Conservation (phyloP, 2,797 vertebrate species). For the Eptatretus atami region DNA sequence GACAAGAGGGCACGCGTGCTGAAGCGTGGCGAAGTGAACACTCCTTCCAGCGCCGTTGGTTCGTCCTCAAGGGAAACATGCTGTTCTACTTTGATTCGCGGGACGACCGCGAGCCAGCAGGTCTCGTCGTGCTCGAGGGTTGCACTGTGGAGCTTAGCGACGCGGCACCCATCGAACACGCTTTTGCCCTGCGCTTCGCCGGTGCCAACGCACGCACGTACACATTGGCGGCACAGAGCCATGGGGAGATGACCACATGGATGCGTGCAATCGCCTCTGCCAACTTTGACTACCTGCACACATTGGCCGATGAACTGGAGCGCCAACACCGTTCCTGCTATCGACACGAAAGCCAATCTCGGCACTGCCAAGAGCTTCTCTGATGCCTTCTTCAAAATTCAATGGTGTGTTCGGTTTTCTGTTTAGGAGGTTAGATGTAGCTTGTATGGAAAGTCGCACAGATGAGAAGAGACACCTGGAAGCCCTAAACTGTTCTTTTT, state of each 20-base stretch:
- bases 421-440: no score
- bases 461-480: no score
- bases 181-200: constrained; percentile 41
- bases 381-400: no score
- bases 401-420: no score
- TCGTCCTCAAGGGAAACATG: constrained; percentile 58
- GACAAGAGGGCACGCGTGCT: constrained; percentile 43
- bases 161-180: constrained; percentile 34
- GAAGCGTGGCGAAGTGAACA: constrained; percentile 33
- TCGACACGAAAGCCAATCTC: no score
- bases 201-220: constrained; percentile 34
- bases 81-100: constrained; percentile 58
- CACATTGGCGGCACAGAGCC: constrained; percentile 38
- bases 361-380: no score
- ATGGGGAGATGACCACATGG: constrained; percentile 44
- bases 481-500: no score
- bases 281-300: constrained; percentile 37
- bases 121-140: constrained; percentile 58
- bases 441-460: no score
- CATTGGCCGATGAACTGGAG: constrained; percentile 43
- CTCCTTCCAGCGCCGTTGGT: constrained; percentile 62
- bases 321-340: constrained; percentile 18
- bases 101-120: constrained; percentile 23
- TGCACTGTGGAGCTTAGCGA: constrained; percentile 58
- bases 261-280: constrained; percentile 49